phyloP scores from a whole-genome alignment of 2,888 invertebrate genomes.

The Acanthopleura granulata region DNA sequence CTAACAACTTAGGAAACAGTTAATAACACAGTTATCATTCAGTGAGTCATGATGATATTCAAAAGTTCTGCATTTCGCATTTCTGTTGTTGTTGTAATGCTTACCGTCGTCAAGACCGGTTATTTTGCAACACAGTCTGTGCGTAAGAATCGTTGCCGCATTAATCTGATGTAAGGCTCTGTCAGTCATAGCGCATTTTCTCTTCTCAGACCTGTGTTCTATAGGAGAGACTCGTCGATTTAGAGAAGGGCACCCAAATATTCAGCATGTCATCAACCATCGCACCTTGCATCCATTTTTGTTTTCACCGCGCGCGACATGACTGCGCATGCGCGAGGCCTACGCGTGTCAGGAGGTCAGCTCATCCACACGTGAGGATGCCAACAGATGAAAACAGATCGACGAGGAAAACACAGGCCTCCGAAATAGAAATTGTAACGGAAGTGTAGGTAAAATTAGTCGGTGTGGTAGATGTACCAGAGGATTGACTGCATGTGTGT shows the following conservation, averaged over 20 bases:
- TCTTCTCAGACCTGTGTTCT: too few species aligned
- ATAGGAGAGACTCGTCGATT: too few species aligned
- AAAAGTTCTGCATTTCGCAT: not conserved
- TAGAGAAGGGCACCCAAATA: too few species aligned
- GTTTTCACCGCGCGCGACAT: constrained; percentile 6
- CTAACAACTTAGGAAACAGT: too few species aligned
- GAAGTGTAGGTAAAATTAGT: too few species aligned
- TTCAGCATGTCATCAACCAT: too few species aligned
- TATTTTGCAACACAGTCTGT: constrained; percentile 51
- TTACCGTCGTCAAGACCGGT: constrained; percentile 51
- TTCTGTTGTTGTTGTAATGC: not conserved
- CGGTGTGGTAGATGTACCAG: too few species aligned
- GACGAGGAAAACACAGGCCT: not conserved
- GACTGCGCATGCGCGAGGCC: not conserved
- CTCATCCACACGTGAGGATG: not conserved
- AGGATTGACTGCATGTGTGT: too few species aligned
- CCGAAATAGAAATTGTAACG: too few species aligned
- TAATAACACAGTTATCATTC: too few species aligned
- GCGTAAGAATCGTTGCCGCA: constrained; percentile 39
- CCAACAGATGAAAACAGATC: constrained; percentile 3
- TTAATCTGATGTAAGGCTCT: constrained; percentile 20
- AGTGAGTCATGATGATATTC: too few species aligned
- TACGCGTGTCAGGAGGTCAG: not conserved
- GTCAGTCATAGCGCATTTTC: too few species aligned
- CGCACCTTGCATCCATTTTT: not conserved